Conservation (phyloP, 1,140 invertebrate species). For the Steinernema khuongi region DNA sequence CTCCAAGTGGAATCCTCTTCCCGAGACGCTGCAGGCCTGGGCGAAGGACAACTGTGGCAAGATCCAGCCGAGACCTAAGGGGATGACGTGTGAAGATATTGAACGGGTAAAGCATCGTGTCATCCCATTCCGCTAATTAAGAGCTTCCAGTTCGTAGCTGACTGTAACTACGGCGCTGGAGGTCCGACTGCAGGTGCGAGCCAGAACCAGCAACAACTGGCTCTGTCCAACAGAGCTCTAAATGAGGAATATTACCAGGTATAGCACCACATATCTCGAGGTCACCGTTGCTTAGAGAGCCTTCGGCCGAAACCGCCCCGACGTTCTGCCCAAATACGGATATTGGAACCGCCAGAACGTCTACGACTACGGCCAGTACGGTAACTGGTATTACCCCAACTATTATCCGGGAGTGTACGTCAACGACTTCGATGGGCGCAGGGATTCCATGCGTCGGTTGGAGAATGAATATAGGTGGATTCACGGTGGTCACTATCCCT, state of each 20-base stretch:
- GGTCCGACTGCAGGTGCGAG: background rate
- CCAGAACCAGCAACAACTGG: background rate
- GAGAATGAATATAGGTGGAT: conserved; percentile 35
- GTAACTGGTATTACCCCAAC: conserved; percentile 38
- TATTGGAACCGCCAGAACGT: conserved; percentile 33
- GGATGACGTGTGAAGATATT: conserved; percentile 41
- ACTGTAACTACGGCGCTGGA: conserved; percentile 30
- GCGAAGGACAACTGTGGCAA: conserved; percentile 40
- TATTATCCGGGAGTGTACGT: conserved; percentile 33
- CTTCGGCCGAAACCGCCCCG: conserved; percentile 26
- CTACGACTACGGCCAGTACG: conserved; percentile 36
- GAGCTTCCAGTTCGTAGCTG: conserved; percentile 34
- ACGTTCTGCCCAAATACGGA: conserved; percentile 30
- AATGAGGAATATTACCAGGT: conserved; percentile 21
- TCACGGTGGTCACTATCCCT: conserved; percentile 28
- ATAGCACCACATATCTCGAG: background rate
- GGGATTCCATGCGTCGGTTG: conserved; percentile 27
- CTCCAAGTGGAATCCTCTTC: conserved; percentile 38
- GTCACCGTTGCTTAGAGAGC: conserved; percentile 26
- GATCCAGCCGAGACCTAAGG: conserved; percentile 37
- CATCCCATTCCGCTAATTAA: background rate
- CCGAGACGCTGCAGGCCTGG: conserved; percentile 36
- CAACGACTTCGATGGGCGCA: conserved; percentile 30
- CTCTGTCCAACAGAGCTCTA: conserved; percentile 15
- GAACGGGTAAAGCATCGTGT: conserved; percentile 26